Evolutionary conservation across 1,140 invertebrate species (phyloP).

Genomic region (Polypedilum vanderplanki): DNA sequence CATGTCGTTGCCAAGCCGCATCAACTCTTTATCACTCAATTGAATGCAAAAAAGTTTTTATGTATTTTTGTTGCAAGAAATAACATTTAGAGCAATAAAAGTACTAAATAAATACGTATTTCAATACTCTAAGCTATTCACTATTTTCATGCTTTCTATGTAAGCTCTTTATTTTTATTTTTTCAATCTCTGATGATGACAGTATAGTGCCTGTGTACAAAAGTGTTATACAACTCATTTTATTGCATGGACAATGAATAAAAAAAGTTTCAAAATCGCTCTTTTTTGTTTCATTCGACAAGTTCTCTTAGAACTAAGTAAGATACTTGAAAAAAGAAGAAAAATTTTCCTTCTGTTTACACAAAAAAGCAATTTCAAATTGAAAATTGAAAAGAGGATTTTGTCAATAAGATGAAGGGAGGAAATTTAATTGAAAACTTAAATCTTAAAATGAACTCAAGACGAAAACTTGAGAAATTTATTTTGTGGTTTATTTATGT

Average conservation of each 20-base stretch:
- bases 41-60: background rate
- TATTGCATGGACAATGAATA: no score
- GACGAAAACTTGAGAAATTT: no score
- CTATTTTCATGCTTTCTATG: background rate
- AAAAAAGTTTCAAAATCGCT: no score
- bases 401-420: background rate
- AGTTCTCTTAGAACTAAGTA: background rate
- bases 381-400: conserved; percentile 1
- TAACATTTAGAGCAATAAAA: background rate
- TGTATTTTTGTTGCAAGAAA: background rate
- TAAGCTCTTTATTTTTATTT: background rate
- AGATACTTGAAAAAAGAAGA: background rate
- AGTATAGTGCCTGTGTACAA: no score
- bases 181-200: no score
- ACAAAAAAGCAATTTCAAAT: background rate
- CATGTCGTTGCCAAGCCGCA: background rate
- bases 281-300: no score
- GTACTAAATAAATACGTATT: background rate
- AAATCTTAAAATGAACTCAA: background rate
- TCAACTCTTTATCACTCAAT: background rate
- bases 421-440: background rate
- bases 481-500: no score
- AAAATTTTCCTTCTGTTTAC: background rate
- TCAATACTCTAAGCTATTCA: background rate
- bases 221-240: no score